Base-by-base conservation (phyloP, 1,140 invertebrate species). In the Ceratina japonica region DNA sequence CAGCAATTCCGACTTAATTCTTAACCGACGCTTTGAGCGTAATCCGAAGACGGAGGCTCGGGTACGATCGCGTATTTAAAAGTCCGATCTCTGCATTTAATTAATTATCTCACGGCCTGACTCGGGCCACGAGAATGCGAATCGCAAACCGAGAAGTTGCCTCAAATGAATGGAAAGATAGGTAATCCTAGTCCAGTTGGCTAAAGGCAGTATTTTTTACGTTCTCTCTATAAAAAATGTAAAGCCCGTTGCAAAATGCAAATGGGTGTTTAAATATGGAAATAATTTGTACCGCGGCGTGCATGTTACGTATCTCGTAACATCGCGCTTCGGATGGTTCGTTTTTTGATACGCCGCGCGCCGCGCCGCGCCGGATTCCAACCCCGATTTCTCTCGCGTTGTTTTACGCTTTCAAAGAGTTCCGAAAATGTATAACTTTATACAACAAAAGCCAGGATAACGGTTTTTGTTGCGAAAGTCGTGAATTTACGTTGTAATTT, bases 1-100 rank as follows among this genome's bases (percentile, higher is more conserved):
- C 66, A 62, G 64, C 79, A 62, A 84, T 81, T 74, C 73, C 78
- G 73, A 68, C 64, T 85, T 84, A 77, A 85, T 85, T 85, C 79
- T 84, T 74, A 85, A 85, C 73, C 66, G 63, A 58, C 70, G 75
- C 59, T 72, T 64, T 65, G 63, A 82, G 5, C 71, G 81, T 78
- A 82, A 83, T 82, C 68, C 22, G 15, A 13, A 49, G 44, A 61
- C 61, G 20, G 15, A 51, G 13, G 8, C n/a, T 2, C 2, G 20
- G 37, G 8, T 59, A 73, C 10, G 73, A 75, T 68, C 74, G 64
- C 64, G 44, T 75, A 75, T 75, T 75, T 75, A 68, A 59, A 75
- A 68, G 52, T 69, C 37, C 37, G 37, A 58, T 68, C 74, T 44
- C 13, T 56, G 37, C 18, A 51, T 27, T 75, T 68, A 68, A 75